Conservation (phyloP, 2,113 vertebrate genomes). For the Hyaena hyaena region DNA sequence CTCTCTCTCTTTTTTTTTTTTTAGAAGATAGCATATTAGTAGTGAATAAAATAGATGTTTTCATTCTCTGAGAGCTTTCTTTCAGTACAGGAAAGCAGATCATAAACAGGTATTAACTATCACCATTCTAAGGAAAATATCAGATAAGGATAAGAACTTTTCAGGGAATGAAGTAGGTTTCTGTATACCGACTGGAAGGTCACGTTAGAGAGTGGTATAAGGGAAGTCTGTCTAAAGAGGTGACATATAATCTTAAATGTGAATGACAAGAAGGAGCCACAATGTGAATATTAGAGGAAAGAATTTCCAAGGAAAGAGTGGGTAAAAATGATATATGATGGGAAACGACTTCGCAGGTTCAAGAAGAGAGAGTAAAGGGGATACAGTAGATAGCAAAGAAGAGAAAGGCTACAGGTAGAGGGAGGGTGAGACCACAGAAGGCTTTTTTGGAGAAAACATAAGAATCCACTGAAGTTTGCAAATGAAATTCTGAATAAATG, state of each 20-base stretch:
- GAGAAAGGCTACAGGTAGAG: neutral
- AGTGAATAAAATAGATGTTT: neutral
- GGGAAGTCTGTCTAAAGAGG: neutral
- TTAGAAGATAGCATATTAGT: neutral
- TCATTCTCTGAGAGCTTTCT: neutral
- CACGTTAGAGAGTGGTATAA: neutral
- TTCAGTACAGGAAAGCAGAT: neutral
- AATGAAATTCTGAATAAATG: neutral
- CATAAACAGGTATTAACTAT: neutral
- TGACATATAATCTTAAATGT: neutral
- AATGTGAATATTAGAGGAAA: neutral
- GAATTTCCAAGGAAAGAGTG: neutral
- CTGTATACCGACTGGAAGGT: neutral
- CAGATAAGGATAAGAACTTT: neutral
- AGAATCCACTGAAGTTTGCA: neutral
- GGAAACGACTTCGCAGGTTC: neutral
- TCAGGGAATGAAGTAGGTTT: neutral
- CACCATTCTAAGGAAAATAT: neutral
- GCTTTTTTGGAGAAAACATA: neutral
- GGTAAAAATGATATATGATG: neutral
- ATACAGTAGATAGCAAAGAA: fast-evolving
- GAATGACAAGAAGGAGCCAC: neutral
- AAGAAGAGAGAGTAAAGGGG: neutral
- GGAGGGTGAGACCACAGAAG: neutral
- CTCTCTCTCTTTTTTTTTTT: neutral